phyloP scores from a whole-genome alignment of 2,888 invertebrate genomes.

The Dynastes tityus region DNA sequence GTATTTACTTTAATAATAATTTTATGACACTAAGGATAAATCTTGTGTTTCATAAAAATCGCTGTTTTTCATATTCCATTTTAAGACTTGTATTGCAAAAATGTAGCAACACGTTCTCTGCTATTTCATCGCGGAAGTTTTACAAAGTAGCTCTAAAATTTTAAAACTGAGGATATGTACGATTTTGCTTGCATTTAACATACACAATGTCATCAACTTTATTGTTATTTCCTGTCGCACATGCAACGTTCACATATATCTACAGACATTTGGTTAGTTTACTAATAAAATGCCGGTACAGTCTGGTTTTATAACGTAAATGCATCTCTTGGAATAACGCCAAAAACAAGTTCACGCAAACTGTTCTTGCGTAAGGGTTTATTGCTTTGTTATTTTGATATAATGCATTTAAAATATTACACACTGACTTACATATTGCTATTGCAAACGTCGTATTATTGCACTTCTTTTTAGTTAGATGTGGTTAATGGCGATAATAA shows the following conservation, averaged over 20 bases:
- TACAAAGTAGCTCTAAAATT: no score
- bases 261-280: slow-evolving; percentile 18
- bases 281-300: slow-evolving; percentile 6
- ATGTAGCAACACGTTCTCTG: no score
- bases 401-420: no score
- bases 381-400: not conserved
- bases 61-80: no score
- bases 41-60: no score
- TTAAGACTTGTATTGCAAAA: no score
- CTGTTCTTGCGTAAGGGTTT: not conserved
- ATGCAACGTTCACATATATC: slow-evolving; percentile 23
- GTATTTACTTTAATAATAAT: not conserved
- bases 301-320: slow-evolving; percentile 4
- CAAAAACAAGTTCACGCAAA: not conserved
- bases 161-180: not conserved
- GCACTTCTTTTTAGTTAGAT: no score
- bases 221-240: slow-evolving; percentile 20
- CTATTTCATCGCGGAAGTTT: no score
- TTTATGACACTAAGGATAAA: no score
- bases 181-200: slow-evolving; percentile 17
- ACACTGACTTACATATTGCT: no score
- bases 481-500: no score
- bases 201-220: slow-evolving; percentile 13
- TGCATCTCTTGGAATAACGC: not conserved
- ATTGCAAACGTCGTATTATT: no score